phyloP scores from a whole-genome alignment of 1,140 invertebrate species.

The Listronotus bonariensis region DNA sequence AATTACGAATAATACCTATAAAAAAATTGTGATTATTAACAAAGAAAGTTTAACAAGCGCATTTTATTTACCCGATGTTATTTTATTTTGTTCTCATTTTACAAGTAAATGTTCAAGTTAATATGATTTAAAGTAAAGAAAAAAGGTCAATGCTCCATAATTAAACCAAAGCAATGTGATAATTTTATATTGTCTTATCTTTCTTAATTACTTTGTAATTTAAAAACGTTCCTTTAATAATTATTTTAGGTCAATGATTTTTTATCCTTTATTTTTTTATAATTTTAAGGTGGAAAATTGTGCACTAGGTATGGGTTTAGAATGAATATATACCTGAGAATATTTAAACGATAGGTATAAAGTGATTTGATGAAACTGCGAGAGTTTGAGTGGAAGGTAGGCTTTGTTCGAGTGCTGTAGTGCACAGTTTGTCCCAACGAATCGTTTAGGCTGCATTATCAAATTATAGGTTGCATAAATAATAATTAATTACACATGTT shows the following conservation, averaged over 20 bases:
- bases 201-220: neutral
- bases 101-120: neutral
- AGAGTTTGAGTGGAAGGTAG: slow-evolving; percentile 36
- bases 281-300: slow-evolving; percentile 40
- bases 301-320: slow-evolving; percentile 44
- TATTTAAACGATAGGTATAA: slow-evolving; percentile 38
- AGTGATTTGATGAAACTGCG: slow-evolving; percentile 43
- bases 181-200: neutral
- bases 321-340: slow-evolving; percentile 40
- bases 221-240: neutral
- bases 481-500: slow-evolving; percentile 2
- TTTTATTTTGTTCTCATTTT: no score
- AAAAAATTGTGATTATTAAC: no score
- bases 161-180: neutral
- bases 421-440: slow-evolving; percentile 47
- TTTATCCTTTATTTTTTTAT: slow-evolving; percentile 28
- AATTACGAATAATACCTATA: no score
- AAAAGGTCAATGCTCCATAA: neutral
- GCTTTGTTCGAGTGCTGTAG: slow-evolving; percentile 43
- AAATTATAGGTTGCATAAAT: slow-evolving; percentile 1
- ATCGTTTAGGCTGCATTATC: slow-evolving; percentile 47
- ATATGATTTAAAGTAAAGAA: neutral
- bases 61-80: no score
- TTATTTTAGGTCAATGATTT: slow-evolving; percentile 12
- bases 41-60: no score